Evolutionary conservation across 2,113 vertebrate genomes (phyloP).

Genomic region (Maccullochella peelii): DNA sequence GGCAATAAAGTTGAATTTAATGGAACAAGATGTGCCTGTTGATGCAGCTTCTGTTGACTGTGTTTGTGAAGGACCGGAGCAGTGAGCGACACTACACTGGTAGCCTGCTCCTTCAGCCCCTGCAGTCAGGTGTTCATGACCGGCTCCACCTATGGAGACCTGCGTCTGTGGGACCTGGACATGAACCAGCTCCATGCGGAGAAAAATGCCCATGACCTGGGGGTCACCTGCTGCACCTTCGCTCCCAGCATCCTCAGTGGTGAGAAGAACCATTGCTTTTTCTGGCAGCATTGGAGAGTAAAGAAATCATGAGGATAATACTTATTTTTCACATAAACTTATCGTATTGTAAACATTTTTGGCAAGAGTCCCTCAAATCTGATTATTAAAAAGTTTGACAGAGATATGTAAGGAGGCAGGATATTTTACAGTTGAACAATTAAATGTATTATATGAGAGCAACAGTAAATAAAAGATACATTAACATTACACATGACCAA

Average conservation of each 20-base stretch:
- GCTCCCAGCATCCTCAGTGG: conserved; percentile 82
- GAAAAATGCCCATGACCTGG: conserved; percentile 94
- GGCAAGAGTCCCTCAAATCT: neutral
- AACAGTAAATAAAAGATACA: neutral
- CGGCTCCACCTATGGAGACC: conserved; percentile 94
- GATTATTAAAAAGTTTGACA: neutral
- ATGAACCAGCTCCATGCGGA: conserved; percentile 90
- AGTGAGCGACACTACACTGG: conserved; percentile 90
- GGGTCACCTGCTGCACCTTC: conserved; percentile 93
- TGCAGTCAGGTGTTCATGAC: conserved; percentile 89
- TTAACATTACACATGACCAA: neutral
- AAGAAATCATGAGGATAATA: neutral
- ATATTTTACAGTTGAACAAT: neutral
- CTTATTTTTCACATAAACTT: neutral
- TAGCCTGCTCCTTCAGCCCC: conserved; percentile 95
- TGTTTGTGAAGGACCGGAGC: conserved; percentile 85
- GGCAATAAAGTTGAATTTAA: neutral
- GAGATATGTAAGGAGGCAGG: neutral
- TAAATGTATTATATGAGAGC: neutral
- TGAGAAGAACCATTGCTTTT: conserved; percentile 51
- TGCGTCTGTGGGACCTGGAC: conserved; percentile 92
- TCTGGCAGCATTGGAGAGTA: neutral
- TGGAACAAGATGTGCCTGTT: neutral
- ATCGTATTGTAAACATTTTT: neutral
- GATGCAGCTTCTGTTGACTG: conserved; percentile 30